A percentile compares a stretch with the other conserved stretches of the same genome.
Evolutionary conservation across 2,113 vertebrate species (phyloP).

Genomic region (Dasypus novemcinctus): DNA sequence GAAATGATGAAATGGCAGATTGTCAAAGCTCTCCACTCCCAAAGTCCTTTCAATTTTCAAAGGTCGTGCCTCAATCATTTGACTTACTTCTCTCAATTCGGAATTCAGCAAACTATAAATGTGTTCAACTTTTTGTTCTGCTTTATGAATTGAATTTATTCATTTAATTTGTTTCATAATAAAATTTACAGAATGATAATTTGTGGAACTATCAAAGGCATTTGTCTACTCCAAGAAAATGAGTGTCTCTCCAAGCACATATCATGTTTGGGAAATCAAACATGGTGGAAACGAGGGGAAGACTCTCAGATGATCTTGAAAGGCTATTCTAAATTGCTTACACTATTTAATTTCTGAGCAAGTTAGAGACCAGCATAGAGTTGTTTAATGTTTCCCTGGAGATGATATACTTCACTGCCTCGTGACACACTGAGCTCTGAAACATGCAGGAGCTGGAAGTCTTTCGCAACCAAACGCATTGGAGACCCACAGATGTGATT

Average conservation of each 20-base stretch:
- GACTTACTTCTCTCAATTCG: neutral
- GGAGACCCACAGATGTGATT: slow-evolving; percentile 63
- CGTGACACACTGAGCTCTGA: slow-evolving; percentile 38
- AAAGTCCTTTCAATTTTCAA: slow-evolving; percentile 12
- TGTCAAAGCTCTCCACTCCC: neutral
- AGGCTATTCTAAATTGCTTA: slow-evolving; percentile 7
- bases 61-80: neutral
- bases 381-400: neutral
- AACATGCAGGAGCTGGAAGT: slow-evolving; percentile 52
- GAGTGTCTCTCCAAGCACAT: slow-evolving; percentile 8
- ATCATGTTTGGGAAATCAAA: slow-evolving; percentile 2
- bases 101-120: neutral
- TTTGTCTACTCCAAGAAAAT: neutral
- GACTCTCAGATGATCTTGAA: slow-evolving; percentile 26
- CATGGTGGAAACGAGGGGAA: neutral
- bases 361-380: neutral
- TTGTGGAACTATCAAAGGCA: slow-evolving; percentile 42
- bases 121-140: neutral
- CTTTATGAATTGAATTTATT: neutral
- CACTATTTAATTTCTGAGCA: slow-evolving; percentile 57
- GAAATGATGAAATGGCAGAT: neutral
- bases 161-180: slow-evolving; percentile 39
- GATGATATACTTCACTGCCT: neutral
- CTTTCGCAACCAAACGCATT: slow-evolving; percentile 74
- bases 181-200: neutral